Evolutionary conservation across 2,797 vertebrate species (phyloP), one percentile per base, ranked within the genome.

Genomic region (Siniperca obscura): DNA sequence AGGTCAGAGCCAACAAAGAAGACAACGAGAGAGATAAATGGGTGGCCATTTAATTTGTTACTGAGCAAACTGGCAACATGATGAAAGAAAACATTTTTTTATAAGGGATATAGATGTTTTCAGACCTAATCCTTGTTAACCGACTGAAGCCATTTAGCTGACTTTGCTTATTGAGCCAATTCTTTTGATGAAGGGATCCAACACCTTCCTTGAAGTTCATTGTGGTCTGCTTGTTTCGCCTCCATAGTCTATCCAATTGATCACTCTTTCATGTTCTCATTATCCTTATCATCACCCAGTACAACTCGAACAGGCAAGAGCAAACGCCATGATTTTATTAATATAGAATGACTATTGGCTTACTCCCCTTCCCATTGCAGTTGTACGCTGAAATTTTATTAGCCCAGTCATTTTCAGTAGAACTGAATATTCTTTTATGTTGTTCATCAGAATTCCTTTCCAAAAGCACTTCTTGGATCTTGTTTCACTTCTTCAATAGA

Each of bases 1-100:
- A 95, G 94, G 95, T 95, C 95, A 93, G 40, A 72, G 65, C 30
- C 59, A 56, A 86, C 85, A 71, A 66, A 86, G 57, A 83, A 70
- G 82, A 80, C 71, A 52, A 81, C 75, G 75, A 44, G 81, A 44
- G 64, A 78, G 78, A 86, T 71, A 86, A 79, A 90, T 78, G 56
- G 25, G 11, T 0, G 44, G 76, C 74, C 30, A 17, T 88, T 89
- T 84, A 82, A 85, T 80, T 76, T 80, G 74, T 21, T 59, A 59
- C 38, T 30, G 72, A 86, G 85, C 66, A 79, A 78, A 81, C 70
- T 30, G 13, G 56, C 27, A 19, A 68, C 68, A n/a, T 22, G 70
- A 72, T 67, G 73, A 82, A 86, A 84, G 71, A 57, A 89, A 70
- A 81, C 9, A 12, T 71, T 62, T 77, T 77, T 86, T 87, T 68